A percentile compares a stretch with the other conserved stretches of the same genome.
These are phyloP conservation scores for Scatophagus argus DNA, from an alignment of 2,113 vertebrate species.

Conservation along the genomic window DNA sequence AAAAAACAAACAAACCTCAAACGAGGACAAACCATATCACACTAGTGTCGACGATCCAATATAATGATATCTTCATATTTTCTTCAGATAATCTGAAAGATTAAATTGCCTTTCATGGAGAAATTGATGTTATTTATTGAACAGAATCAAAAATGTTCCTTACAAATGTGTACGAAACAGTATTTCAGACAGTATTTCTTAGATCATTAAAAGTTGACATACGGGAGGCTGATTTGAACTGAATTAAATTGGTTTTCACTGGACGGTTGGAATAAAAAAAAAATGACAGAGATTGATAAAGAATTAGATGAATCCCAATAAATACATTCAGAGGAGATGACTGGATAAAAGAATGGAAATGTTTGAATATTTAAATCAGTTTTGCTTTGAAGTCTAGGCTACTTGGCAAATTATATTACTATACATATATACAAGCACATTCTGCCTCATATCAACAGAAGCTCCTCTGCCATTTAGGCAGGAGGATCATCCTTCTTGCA, in stretches of 20 bases:
- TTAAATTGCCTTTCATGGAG: background rate
- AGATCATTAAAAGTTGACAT: background rate
- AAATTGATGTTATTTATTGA: background rate
- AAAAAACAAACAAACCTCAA: too few species aligned
- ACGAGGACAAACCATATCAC: too few species aligned
- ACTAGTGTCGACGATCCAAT: too few species aligned
- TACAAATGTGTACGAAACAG: background rate
- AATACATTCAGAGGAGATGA: background rate
- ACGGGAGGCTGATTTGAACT: background rate
- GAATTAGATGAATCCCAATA: background rate
- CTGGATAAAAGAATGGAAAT: background rate
- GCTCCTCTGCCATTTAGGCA: background rate
- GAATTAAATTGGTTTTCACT: background rate
- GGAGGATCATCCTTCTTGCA: background rate
- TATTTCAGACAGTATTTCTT: background rate
- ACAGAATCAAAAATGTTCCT: background rate
- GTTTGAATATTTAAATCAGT: background rate
- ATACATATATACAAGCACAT: constrained; percentile 5
- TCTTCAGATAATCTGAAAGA: background rate
- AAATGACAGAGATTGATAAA: background rate
- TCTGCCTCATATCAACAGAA: background rate
- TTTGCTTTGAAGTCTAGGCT: background rate
- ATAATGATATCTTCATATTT: background rate
- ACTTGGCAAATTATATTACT: constrained; percentile 10
- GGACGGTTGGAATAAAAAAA: background rate